A percentile compares a stretch with the other conserved stretches of the same genome.
Conservation (phyloP, 2,113 vertebrate genomes). For the Rhagologus leucostigma region DNA sequence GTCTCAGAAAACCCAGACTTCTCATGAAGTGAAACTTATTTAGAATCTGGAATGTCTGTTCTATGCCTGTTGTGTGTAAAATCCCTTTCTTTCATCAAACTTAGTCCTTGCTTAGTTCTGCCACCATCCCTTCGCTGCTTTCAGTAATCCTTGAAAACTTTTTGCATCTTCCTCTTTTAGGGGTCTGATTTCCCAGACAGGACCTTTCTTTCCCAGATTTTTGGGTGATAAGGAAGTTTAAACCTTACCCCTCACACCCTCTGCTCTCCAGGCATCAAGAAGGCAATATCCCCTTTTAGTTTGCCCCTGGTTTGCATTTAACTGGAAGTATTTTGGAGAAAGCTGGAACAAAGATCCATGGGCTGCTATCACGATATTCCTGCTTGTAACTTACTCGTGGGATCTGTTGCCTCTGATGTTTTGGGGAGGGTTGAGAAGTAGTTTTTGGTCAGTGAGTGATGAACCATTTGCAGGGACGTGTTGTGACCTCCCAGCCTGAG, state of each 20-base stretch:
- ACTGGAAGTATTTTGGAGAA: neutral
- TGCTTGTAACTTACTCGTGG: neutral
- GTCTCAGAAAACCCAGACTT: neutral
- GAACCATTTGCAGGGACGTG: neutral
- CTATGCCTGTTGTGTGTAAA: neutral
- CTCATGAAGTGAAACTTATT: neutral
- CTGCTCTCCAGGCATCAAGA: neutral
- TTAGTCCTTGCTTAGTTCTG: neutral
- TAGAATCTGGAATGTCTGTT: neutral
- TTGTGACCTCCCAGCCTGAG: neutral
- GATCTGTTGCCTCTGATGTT: neutral
- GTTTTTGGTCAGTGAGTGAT: neutral
- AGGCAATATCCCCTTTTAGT: neutral
- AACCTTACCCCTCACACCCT: neutral
- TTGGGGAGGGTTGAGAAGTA: neutral
- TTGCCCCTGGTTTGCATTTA: neutral
- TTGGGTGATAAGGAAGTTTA: neutral
- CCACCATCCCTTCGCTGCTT: neutral
- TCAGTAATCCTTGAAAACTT: neutral
- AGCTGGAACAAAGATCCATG: neutral
- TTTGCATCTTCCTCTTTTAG: neutral
- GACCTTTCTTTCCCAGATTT: neutral
- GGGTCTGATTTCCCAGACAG: neutral
- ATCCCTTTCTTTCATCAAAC: neutral
- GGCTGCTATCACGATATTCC: neutral